Conservation (phyloP, 2,888 invertebrate species). For the Heteromyza rotundicornis region DNA sequence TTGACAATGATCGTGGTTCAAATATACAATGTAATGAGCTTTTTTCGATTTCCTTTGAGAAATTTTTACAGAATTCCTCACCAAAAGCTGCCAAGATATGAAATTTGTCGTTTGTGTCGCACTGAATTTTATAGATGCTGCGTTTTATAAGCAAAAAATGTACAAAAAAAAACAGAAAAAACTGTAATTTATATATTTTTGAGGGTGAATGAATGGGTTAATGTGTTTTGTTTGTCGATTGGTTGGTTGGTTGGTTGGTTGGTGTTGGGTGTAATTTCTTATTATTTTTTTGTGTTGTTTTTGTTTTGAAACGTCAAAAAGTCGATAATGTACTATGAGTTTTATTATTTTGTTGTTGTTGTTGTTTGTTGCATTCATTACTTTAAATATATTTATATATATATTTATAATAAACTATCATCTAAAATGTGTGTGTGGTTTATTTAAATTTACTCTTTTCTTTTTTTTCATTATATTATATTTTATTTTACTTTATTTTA, state of each 20-base stretch:
- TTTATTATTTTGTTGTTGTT: no score
- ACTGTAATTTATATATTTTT: neutral
- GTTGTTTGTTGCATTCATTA: constrained; percentile 14
- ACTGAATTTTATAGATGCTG: no score
- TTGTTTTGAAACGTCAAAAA: neutral
- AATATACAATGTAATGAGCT: no score
- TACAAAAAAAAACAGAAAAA: neutral
- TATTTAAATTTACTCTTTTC: constrained; percentile 17
- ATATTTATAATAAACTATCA: constrained; percentile 33
- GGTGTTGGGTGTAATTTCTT: no score
- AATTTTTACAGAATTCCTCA: no score
- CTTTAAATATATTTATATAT: constrained; percentile 31
- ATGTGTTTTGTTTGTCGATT: neutral
- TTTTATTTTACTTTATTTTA: constrained; percentile 17
- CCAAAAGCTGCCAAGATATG: no score
- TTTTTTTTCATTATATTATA: constrained; percentile 21
- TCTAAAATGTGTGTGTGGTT: constrained; percentile 39
- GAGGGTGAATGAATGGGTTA: neutral
- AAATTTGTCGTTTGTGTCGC: no score
- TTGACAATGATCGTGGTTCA: no score
- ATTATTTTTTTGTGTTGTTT: neutral
- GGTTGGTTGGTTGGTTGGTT: no score
- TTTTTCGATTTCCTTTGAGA: neutral
- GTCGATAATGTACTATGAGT: neutral
- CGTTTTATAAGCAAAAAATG: no score